Base-by-base conservation (phyloP, 1,140 invertebrate species). In the Drosophila insularis region DNA sequence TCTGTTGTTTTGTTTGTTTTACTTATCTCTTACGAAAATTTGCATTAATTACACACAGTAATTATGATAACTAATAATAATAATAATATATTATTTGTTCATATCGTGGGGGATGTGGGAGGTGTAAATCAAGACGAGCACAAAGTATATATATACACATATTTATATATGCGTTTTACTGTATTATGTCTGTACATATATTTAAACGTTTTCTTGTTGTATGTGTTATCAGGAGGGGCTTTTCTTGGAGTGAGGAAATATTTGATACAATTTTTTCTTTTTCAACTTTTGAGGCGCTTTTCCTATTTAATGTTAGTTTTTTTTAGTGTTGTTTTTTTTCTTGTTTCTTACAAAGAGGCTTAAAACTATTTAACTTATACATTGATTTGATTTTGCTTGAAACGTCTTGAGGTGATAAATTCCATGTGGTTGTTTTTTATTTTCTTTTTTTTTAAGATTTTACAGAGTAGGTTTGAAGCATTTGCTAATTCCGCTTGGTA, bases 341-440 rank as follows among this genome's bases (percentile, higher is more conserved):
- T 53, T 76, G 74, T 78, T 70, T 40, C 64, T 71, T 73, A 43
- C 19, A 62, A 21, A 59, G 23, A 19, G 11, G 5, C 84, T 89
- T 89, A 89, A 80, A 89, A 89, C 84, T 89, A 89, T 89, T 89
- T 89, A 89, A 89, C 84, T 89, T 89, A 89, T 84, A 89, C 80
- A 89, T 89, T 84, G 85, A 89, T 89, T 89, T 89, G 84, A 89
- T 86, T 82, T 79, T 74, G 69, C 62, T 40, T 79, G 69, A 82
- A 86, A 87, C 79, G 80, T 79, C 67, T 79, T 87, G 82, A 87
- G 79, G 82, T 87, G 78, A 78, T 86, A 78, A 81, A 85, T 86
- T 87, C 78, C 82, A 81, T 81, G 66, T 77, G 53, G 58, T 69
- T 73, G 32, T 72, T 60, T 32, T 68, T 66, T 39, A 65, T 71